Base-by-base conservation (phyloP, 2,113 vertebrate species). In the Leptosomus discolor region DNA sequence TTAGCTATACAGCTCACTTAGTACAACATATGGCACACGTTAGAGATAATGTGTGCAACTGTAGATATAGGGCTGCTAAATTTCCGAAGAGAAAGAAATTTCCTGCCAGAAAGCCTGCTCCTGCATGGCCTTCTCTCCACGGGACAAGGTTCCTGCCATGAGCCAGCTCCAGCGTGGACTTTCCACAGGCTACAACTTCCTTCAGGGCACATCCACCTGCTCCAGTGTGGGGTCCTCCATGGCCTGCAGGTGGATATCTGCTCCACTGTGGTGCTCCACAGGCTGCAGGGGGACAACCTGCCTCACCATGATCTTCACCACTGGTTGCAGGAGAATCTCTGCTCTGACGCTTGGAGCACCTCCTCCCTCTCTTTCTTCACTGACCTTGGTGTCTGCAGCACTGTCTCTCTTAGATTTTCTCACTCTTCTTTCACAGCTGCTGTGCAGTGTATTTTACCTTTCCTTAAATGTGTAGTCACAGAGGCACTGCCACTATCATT, bases 271-370 rank as follows among this genome's bases (percentile, higher is more conserved):
- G 13, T 5, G 30, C 16, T 53, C 15, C 46, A 8, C 4, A 9
- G 37, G 56, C 58, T 56, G 29, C 22, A 46, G 29, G 6, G 20
- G 7, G 1, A 58, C 43, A 58, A 21, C 60, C 41, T 69, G 15
- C 32, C 17, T 73, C 34, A 26, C 57, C 16, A 37, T 13, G 27
- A 27, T 24, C 46, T 67, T 43, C 43, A 14, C 9, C 18, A 34
- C 0, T 1, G 17, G 15, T 34, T 80, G 30, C 24, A 65, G 16
- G 11, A 17, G 21, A 50, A 73, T 9, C n/a, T 63, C 68, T 81
- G 20, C 27, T 54, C 12, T 1, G 1, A 34, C 0, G 1, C 43
- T 41, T 81, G n/a, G 20, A 50, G 30, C 41, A 39, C 26, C 21
- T 41, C 13, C 30, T 80, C 3, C n/a, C 9, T 6, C 30, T 71